Percentiles rank a stretch among this genome's conserved stretches.
These are phyloP conservation scores for Anastatus disparis DNA, from an alignment of 1,140 invertebrate species.

Conservation along the genomic window DNA sequence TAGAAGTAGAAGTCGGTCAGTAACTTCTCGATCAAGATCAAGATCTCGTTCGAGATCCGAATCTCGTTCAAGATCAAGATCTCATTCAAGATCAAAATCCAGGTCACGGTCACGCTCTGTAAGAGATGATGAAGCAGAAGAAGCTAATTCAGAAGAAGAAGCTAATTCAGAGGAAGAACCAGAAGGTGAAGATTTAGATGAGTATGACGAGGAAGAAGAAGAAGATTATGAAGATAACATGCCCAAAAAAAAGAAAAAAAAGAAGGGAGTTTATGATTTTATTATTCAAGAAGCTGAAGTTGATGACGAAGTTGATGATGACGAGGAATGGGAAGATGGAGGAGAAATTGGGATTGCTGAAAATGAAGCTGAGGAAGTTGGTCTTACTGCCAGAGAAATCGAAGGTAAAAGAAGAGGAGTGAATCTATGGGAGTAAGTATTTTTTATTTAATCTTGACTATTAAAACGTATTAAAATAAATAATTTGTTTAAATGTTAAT, in stretches of 20 bases:
- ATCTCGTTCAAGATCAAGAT: slow-evolving; percentile 37
- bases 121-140: slow-evolving; percentile 56
- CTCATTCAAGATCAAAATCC: slow-evolving; percentile 41
- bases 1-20: slow-evolving; percentile 48
- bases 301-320: slow-evolving; percentile 90
- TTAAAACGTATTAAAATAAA: background rate
- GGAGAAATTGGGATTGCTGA: slow-evolving; percentile 87
- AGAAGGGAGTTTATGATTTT: slow-evolving; percentile 81
- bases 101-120: slow-evolving; percentile 44
- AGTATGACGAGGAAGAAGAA: slow-evolving; percentile 49
- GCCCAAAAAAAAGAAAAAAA: slow-evolving; percentile 72
- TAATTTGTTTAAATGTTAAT: background rate
- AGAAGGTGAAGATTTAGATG: slow-evolving; percentile 53
- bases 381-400: slow-evolving; percentile 91
- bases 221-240: slow-evolving; percentile 47
- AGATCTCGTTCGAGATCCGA: too few species aligned
- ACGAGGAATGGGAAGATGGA: slow-evolving; percentile 95
- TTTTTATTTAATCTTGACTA: too few species aligned
- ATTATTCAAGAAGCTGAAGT: slow-evolving; percentile 97
- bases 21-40: slow-evolving; percentile 48
- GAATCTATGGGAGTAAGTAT: slow-evolving; percentile 86
- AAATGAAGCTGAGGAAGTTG: slow-evolving; percentile 89
- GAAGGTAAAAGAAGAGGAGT: slow-evolving; percentile 87
- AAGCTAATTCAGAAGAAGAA: slow-evolving; percentile 56
- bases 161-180: slow-evolving; percentile 57